These are phyloP conservation scores for Neomicropteryx cornuta DNA, from an alignment of 1,140 invertebrate genomes.

Conservation along the genomic window DNA sequence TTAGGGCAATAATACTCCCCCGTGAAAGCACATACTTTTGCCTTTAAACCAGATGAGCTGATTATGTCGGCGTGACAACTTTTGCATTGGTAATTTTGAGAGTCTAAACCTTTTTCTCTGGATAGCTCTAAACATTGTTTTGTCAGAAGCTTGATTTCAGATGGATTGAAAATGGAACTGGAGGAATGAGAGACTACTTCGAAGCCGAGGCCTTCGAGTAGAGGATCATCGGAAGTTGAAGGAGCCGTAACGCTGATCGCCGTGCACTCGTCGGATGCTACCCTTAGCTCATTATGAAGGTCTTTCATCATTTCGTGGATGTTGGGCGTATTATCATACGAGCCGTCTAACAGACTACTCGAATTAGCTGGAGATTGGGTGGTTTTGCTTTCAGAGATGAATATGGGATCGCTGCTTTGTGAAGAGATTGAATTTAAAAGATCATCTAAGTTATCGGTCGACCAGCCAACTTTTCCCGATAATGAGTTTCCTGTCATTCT, in stretches of 20 bases:
- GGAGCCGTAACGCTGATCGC: constrained; percentile 18
- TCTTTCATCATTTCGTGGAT: constrained; percentile 46
- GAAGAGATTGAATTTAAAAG: constrained; percentile 32
- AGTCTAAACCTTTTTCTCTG: constrained; percentile 72
- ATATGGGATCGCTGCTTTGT: constrained; percentile 34
- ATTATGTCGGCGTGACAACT: constrained; percentile 66
- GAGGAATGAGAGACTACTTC: constrained; percentile 39
- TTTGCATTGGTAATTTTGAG: constrained; percentile 79
- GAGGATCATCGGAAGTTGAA: constrained; percentile 26
- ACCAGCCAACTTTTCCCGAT: constrained; percentile 54
- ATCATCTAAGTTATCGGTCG: constrained; percentile 45
- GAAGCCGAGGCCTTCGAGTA: constrained; percentile 40
- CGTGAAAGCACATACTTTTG: constrained; percentile 74
- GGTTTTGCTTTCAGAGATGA: constrained; percentile 38
- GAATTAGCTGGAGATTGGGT: constrained; percentile 31
- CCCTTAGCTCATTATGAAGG: constrained; percentile 36
- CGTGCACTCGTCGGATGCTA: constrained; percentile 17
- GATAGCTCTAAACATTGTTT: constrained; percentile 56
- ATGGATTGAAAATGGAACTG: constrained; percentile 36
- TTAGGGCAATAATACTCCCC: constrained; percentile 78
- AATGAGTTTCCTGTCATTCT: constrained; percentile 54
- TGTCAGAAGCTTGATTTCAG: constrained; percentile 49
- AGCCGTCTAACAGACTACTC: constrained; percentile 40
- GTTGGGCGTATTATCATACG: constrained; percentile 43
- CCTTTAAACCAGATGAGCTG: constrained; percentile 62